Evolutionary conservation across 2,888 invertebrate genomes (phyloP).

Genomic region (Portevinia maculata): DNA sequence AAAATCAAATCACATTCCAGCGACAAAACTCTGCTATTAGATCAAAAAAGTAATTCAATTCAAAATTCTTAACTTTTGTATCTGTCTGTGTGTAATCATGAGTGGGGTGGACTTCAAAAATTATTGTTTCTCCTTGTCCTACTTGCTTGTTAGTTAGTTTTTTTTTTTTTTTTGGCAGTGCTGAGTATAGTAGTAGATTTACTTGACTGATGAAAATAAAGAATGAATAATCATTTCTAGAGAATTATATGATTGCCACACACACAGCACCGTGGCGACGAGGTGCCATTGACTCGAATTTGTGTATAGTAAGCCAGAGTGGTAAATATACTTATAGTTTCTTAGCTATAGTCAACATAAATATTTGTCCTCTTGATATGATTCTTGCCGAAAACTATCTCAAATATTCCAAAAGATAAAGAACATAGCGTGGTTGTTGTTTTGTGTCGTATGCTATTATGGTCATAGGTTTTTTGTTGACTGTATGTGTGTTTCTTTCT

Average conservation of each 20-base stretch:
- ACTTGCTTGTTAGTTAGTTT: constrained; percentile 70
- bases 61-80: constrained; percentile 26
- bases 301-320: constrained; percentile 40
- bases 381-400: constrained; percentile 63
- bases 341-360: constrained; percentile 64
- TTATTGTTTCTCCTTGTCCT: constrained; percentile 69
- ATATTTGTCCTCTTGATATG: constrained; percentile 66
- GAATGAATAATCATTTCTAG: constrained; percentile 64
- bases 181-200: constrained; percentile 55
- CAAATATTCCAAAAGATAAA: constrained; percentile 60
- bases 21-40: constrained; percentile 44
- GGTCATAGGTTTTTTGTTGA: constrained; percentile 41
- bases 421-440: constrained; percentile 41
- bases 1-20: constrained; percentile 32
- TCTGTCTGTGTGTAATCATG: not conserved
- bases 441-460: constrained; percentile 41
- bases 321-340: constrained; percentile 49
- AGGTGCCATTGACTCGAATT: constrained; percentile 63
- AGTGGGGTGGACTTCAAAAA: constrained; percentile 10
- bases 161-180: constrained; percentile 23
- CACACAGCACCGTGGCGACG: constrained; percentile 11
- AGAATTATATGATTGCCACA: constrained; percentile 37
- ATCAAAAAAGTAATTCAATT: constrained; percentile 55
- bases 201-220: constrained; percentile 68
- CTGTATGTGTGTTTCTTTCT: constrained; percentile 36